A percentile compares a stretch with the other conserved stretches of the same genome.
phyloP scores from a whole-genome alignment of 92 coral and sea anemone species.

The Parazoanthus atlanticus region DNA sequence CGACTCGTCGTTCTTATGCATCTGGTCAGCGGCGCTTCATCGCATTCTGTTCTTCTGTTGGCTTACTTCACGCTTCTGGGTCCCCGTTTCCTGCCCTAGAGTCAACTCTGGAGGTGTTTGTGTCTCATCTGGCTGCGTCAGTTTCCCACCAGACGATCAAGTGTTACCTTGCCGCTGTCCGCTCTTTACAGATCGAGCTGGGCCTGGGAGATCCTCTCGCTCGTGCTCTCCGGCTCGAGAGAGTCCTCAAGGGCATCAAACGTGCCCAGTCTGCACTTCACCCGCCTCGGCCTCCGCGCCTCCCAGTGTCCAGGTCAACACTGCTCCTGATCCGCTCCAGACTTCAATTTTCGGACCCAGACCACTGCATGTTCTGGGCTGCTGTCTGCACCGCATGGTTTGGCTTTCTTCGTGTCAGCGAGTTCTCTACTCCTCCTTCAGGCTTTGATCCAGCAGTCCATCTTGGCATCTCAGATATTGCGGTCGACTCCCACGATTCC shows the following conservation, averaged over 20 bases:
- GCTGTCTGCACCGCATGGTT: constrained; percentile 44
- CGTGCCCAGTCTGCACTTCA: constrained; percentile 25
- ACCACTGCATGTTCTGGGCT: constrained; percentile 44
- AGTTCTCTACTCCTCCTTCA: constrained; percentile 41
- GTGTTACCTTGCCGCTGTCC: constrained; percentile 53
- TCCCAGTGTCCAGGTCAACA: constrained; percentile 36
- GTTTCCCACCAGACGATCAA: constrained; percentile 55
- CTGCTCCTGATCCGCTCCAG: constrained; percentile 8
- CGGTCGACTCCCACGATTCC: constrained; percentile 20
- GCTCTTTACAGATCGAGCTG: constrained; percentile 51
- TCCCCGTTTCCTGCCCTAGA: constrained; percentile 26
- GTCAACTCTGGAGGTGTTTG: constrained; percentile 56
- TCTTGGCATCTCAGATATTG: constrained; percentile 35
- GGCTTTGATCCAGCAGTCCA: constrained; percentile 33
- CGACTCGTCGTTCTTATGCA: constrained; percentile 37
- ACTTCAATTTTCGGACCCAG: constrained; percentile 7
- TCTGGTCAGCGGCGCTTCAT: constrained; percentile 39
- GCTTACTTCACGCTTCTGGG: neutral
- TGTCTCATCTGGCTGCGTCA: constrained; percentile 44
- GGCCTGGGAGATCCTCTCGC: constrained; percentile 42
- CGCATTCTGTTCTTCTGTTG: neutral
- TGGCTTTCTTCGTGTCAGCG: constrained; percentile 47
- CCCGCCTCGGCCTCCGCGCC: constrained; percentile 27
- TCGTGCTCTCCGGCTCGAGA: constrained; percentile 40
- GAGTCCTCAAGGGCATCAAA: constrained; percentile 47